These are phyloP conservation scores for Misgurnus mizolepis DNA, from an alignment of 2,113 vertebrate genomes.

Conservation along the genomic window DNA sequence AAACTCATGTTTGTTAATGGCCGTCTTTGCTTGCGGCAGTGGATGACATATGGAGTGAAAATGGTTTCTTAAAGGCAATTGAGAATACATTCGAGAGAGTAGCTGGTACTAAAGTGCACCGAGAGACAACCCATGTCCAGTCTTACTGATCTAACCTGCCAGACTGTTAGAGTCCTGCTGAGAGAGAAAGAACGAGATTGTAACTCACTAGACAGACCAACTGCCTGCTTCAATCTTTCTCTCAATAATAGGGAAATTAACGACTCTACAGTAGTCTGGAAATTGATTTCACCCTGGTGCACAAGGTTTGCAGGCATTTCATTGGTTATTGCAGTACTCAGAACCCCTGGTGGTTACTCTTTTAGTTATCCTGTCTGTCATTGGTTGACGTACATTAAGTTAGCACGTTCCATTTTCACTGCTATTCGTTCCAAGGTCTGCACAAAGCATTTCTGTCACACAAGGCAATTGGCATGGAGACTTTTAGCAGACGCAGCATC, in stretches of 20 bases:
- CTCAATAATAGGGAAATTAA: slow-evolving; percentile 60
- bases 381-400: slow-evolving; percentile 46
- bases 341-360: slow-evolving; percentile 42
- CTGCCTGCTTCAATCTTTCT: slow-evolving; percentile 52
- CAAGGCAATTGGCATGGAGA: slow-evolving; percentile 48
- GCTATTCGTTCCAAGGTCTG: slow-evolving; percentile 40
- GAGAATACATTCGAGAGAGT: slow-evolving; percentile 33
- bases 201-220: slow-evolving; percentile 52
- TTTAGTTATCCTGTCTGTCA: slow-evolving; percentile 48
- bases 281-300: slow-evolving; percentile 50
- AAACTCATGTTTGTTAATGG: too few species aligned
- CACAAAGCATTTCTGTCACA: slow-evolving; percentile 61
- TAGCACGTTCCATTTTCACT: slow-evolving; percentile 34
- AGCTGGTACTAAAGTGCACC: slow-evolving; percentile 41
- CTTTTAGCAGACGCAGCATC: slow-evolving; percentile 35
- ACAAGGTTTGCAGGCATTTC: slow-evolving; percentile 40
- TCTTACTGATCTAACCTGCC: slow-evolving; percentile 50
- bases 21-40: not conserved
- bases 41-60: slow-evolving; percentile 17
- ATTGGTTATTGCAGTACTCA: slow-evolving; percentile 47
- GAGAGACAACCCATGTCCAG: slow-evolving; percentile 50
- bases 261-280: slow-evolving; percentile 52
- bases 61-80: not conserved
- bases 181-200: slow-evolving; percentile 42
- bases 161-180: slow-evolving; percentile 57